A percentile compares a stretch with the other conserved stretches of the same genome.
Evolutionary conservation across 2,888 invertebrate species (phyloP).

Genomic region (Opisthograptis luteolata): DNA sequence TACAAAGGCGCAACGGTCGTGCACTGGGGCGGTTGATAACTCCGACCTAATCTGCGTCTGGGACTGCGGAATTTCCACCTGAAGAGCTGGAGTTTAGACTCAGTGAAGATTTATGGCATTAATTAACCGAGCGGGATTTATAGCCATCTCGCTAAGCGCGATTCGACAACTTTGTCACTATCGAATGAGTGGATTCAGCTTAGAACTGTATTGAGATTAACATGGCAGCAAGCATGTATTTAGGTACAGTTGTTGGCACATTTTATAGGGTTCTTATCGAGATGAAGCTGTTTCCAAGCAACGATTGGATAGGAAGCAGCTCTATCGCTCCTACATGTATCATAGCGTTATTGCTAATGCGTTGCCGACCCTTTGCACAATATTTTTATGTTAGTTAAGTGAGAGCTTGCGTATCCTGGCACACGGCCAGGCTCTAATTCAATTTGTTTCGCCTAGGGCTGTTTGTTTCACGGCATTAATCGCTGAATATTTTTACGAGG

Average conservation of each 20-base stretch:
- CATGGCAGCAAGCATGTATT: too few species aligned
- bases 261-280: too few species aligned
- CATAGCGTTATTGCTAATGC: slow-evolving; percentile 12
- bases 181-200: slow-evolving; percentile 33
- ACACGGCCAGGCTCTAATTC: slow-evolving; percentile 61
- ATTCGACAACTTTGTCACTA: slow-evolving; percentile 50
- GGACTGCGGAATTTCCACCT: slow-evolving; percentile 48
- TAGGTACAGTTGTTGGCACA: too few species aligned
- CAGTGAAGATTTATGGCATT: slow-evolving; percentile 50
- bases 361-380: slow-evolving; percentile 15
- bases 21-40: slow-evolving; percentile 26
- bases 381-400: slow-evolving; percentile 26
- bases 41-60: slow-evolving; percentile 16
- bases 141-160: slow-evolving; percentile 36
- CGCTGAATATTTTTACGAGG: slow-evolving; percentile 53
- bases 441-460: slow-evolving; percentile 58
- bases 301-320: background rate
- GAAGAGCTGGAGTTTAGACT: slow-evolving; percentile 39
- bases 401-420: slow-evolving; percentile 49
- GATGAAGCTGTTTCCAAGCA: too few species aligned
- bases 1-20: slow-evolving; percentile 14
- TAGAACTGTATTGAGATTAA: slow-evolving; percentile 29
- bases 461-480: slow-evolving; percentile 50
- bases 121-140: slow-evolving; percentile 54
- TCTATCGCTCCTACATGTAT: background rate